Evolutionary conservation across 2,113 vertebrate species (phyloP).

Genomic region (Ascaphus truei): DNA sequence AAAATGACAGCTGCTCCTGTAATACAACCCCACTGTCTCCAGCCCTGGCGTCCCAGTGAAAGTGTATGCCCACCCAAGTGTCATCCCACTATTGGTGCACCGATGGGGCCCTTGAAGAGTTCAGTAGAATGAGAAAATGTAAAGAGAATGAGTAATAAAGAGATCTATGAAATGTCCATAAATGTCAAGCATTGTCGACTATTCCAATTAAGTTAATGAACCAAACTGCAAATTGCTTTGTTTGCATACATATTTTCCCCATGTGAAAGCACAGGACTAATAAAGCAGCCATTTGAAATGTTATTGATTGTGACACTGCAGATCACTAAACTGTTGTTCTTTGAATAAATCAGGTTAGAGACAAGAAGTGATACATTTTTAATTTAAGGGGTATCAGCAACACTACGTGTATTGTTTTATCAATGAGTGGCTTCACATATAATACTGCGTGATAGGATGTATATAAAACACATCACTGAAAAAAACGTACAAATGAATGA

Average conservation of each 20-base stretch:
- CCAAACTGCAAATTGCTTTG: slow-evolving; percentile 22
- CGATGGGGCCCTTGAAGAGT: no score
- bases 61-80: no score
- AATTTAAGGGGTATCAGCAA: neutral
- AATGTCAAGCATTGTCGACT: neutral
- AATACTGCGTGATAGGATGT: no score
- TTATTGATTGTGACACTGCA: slow-evolving; percentile 24
- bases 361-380: neutral
- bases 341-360: slow-evolving; percentile 23
- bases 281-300: slow-evolving; percentile 16
- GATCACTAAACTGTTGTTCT: slow-evolving; percentile 17
- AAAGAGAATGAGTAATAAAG: neutral
- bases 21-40: no score
- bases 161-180: neutral
- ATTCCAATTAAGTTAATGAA: slow-evolving; percentile 35
- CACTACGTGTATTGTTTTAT: neutral
- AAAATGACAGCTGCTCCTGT: no score
- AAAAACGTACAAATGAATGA: no score
- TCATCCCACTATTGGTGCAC: no score
- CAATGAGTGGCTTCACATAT: no score
- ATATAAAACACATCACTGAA: no score
- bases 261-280: slow-evolving; percentile 1
- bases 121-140: neutral
- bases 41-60: no score
- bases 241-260: slow-evolving; percentile 22